A percentile compares a stretch with the other conserved stretches of the same genome.
These are phyloP conservation scores for Cactoblastis cactorum DNA, from an alignment of 2,888 invertebrate species.

Conservation along the genomic window DNA sequence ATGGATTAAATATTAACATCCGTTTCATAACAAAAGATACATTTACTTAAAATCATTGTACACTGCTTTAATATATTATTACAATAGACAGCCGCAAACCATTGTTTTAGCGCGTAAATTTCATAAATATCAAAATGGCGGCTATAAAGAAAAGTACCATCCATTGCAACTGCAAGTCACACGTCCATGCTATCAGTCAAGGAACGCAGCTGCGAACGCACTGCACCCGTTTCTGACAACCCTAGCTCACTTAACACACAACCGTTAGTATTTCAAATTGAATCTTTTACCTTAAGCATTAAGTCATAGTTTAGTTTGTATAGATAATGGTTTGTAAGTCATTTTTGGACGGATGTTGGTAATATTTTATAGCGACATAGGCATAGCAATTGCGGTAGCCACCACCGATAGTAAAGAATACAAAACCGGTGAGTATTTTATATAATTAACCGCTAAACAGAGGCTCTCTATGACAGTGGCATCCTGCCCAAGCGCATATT, in stretches of 20 bases:
- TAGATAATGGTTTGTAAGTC: background rate
- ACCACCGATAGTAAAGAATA: slow-evolving; percentile 40
- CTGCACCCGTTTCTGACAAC: slow-evolving; percentile 21
- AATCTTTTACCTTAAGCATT: background rate
- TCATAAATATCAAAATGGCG: slow-evolving; percentile 23
- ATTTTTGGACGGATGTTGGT: background rate
- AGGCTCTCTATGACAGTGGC: slow-evolving; percentile 22
- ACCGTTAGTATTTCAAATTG: slow-evolving; percentile 12
- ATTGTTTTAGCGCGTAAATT: slow-evolving; percentile 7
- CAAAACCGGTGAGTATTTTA: slow-evolving; percentile 25
- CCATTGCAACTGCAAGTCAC: slow-evolving; percentile 40
- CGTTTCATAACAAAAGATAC: background rate
- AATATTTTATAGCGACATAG: slow-evolving; percentile 40
- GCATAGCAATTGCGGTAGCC: slow-evolving; percentile 42
- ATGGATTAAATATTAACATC: background rate
- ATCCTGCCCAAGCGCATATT: slow-evolving; percentile 34
- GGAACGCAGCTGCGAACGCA: slow-evolving; percentile 50
- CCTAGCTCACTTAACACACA: background rate
- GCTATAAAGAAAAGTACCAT: slow-evolving; percentile 29
- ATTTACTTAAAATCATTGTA: slow-evolving; percentile 1
- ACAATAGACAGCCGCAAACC: slow-evolving; percentile 47
- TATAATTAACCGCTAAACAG: slow-evolving; percentile 39
- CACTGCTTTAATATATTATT: background rate
- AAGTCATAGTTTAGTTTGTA: slow-evolving; percentile 13
- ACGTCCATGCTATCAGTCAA: slow-evolving; percentile 51